Conservation (phyloP, 2,113 vertebrate species). For the Puffinus mauretanicus region DNA sequence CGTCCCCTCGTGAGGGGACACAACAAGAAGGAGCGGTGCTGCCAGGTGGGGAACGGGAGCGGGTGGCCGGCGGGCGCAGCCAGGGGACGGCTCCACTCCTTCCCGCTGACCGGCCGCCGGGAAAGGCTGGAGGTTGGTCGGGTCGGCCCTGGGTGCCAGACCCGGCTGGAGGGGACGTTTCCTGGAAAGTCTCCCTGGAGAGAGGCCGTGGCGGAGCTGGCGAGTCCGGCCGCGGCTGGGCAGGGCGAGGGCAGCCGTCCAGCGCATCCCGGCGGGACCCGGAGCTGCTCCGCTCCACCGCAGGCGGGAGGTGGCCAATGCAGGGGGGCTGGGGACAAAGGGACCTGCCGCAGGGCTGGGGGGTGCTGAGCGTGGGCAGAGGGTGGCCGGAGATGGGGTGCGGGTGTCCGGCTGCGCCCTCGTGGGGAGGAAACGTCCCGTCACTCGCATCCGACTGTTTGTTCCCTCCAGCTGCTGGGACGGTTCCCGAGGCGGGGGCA, state of each 20-base stretch:
- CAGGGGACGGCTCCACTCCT: rapidly evolving
- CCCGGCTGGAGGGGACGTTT: not conserved
- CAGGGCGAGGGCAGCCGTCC: not conserved
- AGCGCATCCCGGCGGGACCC: not conserved
- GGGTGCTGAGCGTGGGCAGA: not conserved
- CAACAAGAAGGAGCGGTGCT: not conserved
- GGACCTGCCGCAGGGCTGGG: rapidly evolving
- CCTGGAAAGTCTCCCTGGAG: not conserved
- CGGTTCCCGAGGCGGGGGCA: rapidly evolving
- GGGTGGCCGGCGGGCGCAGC: not conserved
- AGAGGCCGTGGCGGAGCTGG: not conserved
- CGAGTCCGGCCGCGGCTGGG: not conserved
- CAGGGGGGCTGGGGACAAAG: not conserved
- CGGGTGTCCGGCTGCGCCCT: not conserved
- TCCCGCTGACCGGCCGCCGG: rapidly evolving
- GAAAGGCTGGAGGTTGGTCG: rapidly evolving
- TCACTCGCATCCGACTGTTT: not conserved
- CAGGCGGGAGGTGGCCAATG: rapidly evolving
- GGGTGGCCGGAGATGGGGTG: not conserved
- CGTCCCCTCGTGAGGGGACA: slow-evolving; percentile 5
- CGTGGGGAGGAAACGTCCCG: rapidly evolving
- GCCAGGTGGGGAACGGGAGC: not conserved
- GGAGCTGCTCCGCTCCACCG: not conserved
- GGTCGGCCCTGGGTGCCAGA: not conserved
- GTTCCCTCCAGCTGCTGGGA: not conserved